A percentile compares a stretch with the other conserved stretches of the same genome.
These are phyloP conservation scores for Merops nubicus DNA, from an alignment of 2,113 vertebrate species.

Conservation along the genomic window DNA sequence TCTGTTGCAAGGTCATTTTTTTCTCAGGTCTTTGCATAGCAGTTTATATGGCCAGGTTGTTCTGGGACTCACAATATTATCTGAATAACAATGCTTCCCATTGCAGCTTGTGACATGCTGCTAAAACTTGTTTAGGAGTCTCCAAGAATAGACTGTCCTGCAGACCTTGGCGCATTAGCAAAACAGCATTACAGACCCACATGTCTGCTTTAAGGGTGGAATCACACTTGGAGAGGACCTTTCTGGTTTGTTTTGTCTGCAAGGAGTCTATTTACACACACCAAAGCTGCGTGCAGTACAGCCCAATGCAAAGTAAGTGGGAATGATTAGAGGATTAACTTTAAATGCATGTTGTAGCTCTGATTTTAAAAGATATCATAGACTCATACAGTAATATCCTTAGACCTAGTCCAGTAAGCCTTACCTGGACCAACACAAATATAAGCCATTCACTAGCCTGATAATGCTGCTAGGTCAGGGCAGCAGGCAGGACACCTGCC, in stretches of 20 bases:
- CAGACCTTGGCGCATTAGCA: not conserved
- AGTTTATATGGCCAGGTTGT: not conserved
- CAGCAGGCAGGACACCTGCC: not conserved
- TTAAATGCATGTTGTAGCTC: not conserved
- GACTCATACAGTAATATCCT: not conserved
- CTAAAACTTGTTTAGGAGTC: not conserved
- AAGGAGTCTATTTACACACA: not conserved
- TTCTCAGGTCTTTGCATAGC: not conserved
- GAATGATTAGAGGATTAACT: not conserved
- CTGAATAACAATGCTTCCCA: slow-evolving; percentile 15
- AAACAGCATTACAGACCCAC: not conserved
- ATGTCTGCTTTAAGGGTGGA: too few species aligned
- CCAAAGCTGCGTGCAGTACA: not conserved
- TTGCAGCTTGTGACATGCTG: not conserved
- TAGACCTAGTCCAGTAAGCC: not conserved
- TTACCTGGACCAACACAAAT: not conserved
- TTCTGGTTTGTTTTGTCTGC: not conserved
- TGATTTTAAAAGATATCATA: not conserved
- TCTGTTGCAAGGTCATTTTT: slow-evolving; percentile 13
- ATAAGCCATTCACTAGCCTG: not conserved
- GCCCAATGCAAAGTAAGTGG: not conserved
- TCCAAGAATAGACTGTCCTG: not conserved
- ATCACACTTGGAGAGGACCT: not conserved
- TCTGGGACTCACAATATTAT: not conserved
- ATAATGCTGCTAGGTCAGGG: not conserved